A percentile compares a stretch with the other conserved stretches of the same genome.
phyloP scores from a whole-genome alignment of 2,888 invertebrate species.

The Tenthredo livida region DNA sequence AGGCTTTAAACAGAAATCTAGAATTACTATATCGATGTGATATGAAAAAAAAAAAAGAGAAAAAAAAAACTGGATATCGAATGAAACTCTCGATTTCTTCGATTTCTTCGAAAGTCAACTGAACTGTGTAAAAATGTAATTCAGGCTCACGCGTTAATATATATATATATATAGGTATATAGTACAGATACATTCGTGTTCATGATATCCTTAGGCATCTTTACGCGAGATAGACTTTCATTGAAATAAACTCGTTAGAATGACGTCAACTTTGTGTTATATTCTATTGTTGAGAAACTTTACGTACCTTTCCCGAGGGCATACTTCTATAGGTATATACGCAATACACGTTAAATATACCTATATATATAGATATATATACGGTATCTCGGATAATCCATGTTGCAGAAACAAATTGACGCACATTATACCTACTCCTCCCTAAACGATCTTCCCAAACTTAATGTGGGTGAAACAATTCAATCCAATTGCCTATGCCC shows the following conservation, averaged over 20 bases:
- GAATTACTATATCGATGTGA: not conserved
- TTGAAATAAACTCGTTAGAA: conserved; percentile 16
- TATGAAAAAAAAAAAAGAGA: not conserved
- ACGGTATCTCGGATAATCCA: not conserved
- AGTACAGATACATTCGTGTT: not conserved
- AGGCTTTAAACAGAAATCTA: not conserved
- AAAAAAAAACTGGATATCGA: not conserved
- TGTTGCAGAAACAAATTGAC: conserved; percentile 38
- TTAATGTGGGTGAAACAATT: not conserved
- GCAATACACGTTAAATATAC: not conserved
- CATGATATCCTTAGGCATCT: not conserved
- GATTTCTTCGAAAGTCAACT: not conserved
- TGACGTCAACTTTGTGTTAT: not conserved
- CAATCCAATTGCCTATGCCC: not conserved
- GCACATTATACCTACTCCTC: not conserved
- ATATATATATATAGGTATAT: too few species aligned
- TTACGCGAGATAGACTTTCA: not conserved
- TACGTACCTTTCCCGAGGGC: not conserved
- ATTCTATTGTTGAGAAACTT: conserved; percentile 12
- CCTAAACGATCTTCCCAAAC: not conserved
- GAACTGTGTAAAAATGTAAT: not conserved
- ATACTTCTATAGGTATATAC: conserved; percentile 7
- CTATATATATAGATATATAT: too few species aligned
- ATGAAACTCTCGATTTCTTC: not conserved
- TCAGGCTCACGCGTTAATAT: not conserved